Base-by-base conservation (phyloP, 2,797 vertebrate species). In the Spinus pinus region DNA sequence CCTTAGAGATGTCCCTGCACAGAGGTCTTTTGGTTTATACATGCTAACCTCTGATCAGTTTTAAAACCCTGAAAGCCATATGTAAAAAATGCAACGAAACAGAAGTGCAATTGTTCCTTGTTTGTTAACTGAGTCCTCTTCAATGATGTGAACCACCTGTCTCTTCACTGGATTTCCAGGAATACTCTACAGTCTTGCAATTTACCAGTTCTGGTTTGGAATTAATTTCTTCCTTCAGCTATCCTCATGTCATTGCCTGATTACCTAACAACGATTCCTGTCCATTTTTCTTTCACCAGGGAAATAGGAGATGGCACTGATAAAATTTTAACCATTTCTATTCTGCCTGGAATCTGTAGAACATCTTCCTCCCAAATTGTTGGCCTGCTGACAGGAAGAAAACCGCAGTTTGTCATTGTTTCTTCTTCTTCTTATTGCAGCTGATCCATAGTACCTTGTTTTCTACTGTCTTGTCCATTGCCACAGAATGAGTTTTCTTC, bases 21-120 rank as follows among this genome's bases (percentile, higher is more conserved):
- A 51, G 51, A 25, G 30, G 14, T 67, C 49, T 95, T 80, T 54
- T 35, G 46, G 16, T 84, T 91, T 56, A 47, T 50, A 50, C 23
- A 37, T 31, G 19, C 3, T 72, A 42, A 90, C 23, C 24, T 57
- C 46, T 83, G 12, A 50, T 42, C 47, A 28, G 7, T 60, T 92
- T 94, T 70, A 95, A 83, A 84, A 65, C 39, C 70, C 58, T 71
- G 75, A 93, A 77, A 90, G 17, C 51, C 64, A 5, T 42, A 30
- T 37, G 54, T 50, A 85, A 94, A 65, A 75, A 83, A 65, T 49
- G 37, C 24, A 70, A 71, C 18, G 42, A 58, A 95, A 56, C 15
- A 47, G 50, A 88, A 85, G 33, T 42, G 27, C 15, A 62, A 9
- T 19, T 64, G 2, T n/a, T 78, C 31, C 18, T 42, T 35, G 2